Percentiles rank a stretch among this genome's conserved stretches.
Conservation (phyloP, 2,797 vertebrate species). For the Enteromius radiatus region DNA sequence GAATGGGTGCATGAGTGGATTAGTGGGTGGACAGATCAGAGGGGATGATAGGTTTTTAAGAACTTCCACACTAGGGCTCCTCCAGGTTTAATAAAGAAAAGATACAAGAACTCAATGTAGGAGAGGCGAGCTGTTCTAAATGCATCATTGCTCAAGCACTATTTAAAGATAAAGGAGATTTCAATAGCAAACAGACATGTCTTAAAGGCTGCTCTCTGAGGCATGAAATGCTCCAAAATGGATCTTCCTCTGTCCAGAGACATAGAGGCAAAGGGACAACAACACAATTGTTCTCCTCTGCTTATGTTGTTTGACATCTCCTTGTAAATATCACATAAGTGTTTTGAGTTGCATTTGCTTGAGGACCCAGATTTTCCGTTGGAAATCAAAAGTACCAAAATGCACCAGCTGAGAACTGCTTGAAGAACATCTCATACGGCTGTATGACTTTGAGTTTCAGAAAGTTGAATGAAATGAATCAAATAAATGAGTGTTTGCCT, state of each 20-base stretch:
- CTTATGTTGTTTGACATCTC: constrained; percentile 27
- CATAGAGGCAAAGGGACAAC: constrained; percentile 34
- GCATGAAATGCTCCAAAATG: constrained; percentile 45
- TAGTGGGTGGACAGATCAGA: constrained; percentile 29
- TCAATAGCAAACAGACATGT: constrained; percentile 48
- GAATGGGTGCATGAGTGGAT: constrained; percentile 30
- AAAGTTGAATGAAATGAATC: constrained; percentile 20
- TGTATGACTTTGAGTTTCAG: background rate
- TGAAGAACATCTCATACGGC: background rate
- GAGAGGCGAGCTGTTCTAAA: constrained; percentile 27
- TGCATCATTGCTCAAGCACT: constrained; percentile 39
- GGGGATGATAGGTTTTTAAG: constrained; percentile 28
- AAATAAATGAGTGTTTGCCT: constrained; percentile 19
- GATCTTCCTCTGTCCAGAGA: constrained; percentile 42
- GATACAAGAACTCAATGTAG: constrained; percentile 26
- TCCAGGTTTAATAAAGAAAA: constrained; percentile 41
- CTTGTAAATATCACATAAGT: constrained; percentile 23
- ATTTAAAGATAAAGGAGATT: constrained; percentile 53
- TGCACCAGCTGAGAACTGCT: background rate
- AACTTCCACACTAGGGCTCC: constrained; percentile 15
- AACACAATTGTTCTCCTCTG: constrained; percentile 50
- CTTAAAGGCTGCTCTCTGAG: constrained; percentile 48
- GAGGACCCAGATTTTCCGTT: background rate
- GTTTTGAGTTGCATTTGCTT: background rate
- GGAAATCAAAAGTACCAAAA: background rate